Percentiles rank a stretch among this genome's conserved stretches.
phyloP scores from a whole-genome alignment of 1,140 invertebrate genomes.

The Macrobrachium rosenbergii region DNA sequence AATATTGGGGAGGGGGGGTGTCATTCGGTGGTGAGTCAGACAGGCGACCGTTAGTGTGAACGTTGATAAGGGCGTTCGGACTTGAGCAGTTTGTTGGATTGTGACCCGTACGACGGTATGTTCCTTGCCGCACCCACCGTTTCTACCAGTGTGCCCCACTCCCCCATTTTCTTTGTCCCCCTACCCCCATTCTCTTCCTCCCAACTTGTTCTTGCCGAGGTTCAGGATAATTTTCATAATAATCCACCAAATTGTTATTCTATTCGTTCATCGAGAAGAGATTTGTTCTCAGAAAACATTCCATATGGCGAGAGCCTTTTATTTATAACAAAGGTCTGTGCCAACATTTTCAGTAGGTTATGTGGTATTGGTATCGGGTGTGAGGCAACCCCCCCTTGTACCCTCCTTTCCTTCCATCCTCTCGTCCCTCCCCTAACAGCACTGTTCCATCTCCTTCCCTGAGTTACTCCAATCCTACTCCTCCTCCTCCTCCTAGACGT shows the following conservation, averaged over 20 bases:
- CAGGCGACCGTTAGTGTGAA: slow-evolving; percentile 14
- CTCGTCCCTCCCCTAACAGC: not conserved
- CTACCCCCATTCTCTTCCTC: not conserved
- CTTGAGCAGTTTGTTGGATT: not conserved
- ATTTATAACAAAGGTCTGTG: too few species aligned
- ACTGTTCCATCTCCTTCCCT: not conserved
- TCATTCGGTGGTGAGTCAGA: not conserved
- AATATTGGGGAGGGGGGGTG: not conserved
- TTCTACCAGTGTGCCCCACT: not conserved
- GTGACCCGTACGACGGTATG: slow-evolving; percentile 2
- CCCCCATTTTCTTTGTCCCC: not conserved
- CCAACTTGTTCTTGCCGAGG: not conserved
- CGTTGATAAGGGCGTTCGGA: slow-evolving; percentile 3
- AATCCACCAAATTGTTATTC: too few species aligned
- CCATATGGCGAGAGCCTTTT: too few species aligned
- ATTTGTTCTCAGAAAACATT: too few species aligned
- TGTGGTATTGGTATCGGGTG: too few species aligned
- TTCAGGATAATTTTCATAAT: too few species aligned
- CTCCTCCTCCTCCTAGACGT: not conserved
- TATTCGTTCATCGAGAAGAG: too few species aligned
- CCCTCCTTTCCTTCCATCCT: not conserved
- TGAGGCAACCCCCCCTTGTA: not conserved
- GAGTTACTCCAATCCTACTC: not conserved
- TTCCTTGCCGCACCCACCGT: slow-evolving; percentile 9
- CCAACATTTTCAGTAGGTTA: too few species aligned